Conservation (phyloP, 2,113 vertebrate species). For the Antigone vipio region DNA sequence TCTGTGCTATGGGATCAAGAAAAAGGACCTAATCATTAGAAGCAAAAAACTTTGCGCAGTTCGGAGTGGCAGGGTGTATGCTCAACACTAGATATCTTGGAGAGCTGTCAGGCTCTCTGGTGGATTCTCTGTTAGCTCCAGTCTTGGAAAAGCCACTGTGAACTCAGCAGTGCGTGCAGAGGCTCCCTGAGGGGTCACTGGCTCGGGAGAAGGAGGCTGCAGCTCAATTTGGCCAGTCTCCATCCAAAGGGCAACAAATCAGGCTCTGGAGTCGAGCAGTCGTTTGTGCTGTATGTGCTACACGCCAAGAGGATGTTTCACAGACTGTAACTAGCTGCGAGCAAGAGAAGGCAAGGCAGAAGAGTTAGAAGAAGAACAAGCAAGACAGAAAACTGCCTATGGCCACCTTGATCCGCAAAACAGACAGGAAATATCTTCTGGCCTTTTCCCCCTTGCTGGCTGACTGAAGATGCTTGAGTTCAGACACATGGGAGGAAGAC, state of each 20-base stretch:
- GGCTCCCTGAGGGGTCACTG: background rate
- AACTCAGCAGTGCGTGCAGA: background rate
- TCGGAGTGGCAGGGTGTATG: rapidly evolving
- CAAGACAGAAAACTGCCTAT: background rate
- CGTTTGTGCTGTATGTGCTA: background rate
- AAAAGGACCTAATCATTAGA: background rate
- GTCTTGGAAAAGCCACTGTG: background rate
- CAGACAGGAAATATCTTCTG: background rate
- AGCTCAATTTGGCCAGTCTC: background rate
- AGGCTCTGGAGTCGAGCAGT: background rate
- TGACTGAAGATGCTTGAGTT: background rate
- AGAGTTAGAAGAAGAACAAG: background rate
- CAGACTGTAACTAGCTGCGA: background rate
- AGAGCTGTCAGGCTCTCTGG: background rate
- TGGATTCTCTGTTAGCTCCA: background rate
- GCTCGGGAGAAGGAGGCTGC: background rate
- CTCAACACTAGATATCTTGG: background rate
- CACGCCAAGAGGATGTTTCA: background rate
- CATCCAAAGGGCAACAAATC: background rate
- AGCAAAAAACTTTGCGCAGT: background rate
- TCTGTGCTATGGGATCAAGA: background rate
- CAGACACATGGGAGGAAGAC: background rate
- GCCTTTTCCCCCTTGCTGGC: background rate
- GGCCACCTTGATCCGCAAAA: background rate
- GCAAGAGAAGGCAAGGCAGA: background rate